Percentiles rank a stretch among this genome's conserved stretches.
These are phyloP conservation scores for Meteorus cinctellus DNA, from an alignment of 2,888 invertebrate species.

Conservation along the genomic window DNA sequence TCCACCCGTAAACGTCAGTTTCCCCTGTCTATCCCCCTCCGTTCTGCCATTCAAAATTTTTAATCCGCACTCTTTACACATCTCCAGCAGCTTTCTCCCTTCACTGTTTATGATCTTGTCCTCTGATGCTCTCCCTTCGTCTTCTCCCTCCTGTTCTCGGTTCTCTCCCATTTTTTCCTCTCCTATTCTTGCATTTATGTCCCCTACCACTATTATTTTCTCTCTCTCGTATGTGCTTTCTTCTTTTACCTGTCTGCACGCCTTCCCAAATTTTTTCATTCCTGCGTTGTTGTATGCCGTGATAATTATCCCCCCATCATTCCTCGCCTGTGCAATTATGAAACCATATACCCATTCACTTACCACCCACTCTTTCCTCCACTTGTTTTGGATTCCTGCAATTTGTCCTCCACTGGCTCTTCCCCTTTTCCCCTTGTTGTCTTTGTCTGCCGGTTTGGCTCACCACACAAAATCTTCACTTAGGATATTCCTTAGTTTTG, in stretches of 20 bases:
- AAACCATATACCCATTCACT: constrained; percentile 32
- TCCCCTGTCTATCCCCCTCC: constrained; percentile 1
- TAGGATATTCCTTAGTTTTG: not conserved
- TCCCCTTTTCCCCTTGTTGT: not conserved
- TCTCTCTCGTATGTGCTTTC: not conserved
- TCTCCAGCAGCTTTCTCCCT: not conserved
- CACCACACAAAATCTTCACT: not conserved
- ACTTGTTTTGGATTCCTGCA: constrained; percentile 8
- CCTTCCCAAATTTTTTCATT: constrained; percentile 11
- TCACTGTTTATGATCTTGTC: constrained; percentile 13
- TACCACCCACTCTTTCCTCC: not conserved
- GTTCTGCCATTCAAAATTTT: constrained; percentile 1
- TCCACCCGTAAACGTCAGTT: constrained; percentile 28
- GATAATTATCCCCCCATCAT: too few relatives aligned
- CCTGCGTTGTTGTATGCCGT: constrained; percentile 28
- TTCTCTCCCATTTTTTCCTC: not conserved
- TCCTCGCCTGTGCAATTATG: too few relatives aligned
- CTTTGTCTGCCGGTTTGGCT: not conserved
- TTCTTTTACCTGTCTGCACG: too few relatives aligned
- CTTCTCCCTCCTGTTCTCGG: not conserved
- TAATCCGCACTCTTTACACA: constrained; percentile 25
- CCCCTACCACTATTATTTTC: constrained; percentile 6
- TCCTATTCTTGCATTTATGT: constrained; percentile 31
- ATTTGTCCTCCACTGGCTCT: constrained; percentile 17
- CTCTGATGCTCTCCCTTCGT: constrained; percentile 1